Base-by-base conservation (phyloP, 2,888 invertebrate genomes). In the Colletes collaris region DNA sequence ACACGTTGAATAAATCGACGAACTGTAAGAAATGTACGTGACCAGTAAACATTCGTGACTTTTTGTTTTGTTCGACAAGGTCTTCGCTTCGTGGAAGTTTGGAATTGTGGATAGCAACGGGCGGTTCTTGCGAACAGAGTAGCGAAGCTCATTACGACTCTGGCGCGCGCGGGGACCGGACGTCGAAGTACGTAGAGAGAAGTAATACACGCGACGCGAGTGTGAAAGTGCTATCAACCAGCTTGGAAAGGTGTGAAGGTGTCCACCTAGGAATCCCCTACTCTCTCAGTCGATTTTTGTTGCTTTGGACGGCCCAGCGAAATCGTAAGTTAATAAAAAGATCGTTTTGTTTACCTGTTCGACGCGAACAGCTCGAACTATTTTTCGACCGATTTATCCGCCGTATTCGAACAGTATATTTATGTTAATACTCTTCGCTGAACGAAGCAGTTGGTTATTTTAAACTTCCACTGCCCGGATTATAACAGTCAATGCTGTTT, bases 81-180 rank as follows among this genome's bases (percentile, higher is more conserved):
- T 58, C 10, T 6, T 52, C n/a, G 46, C 3, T 52, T 44, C 53
- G 19, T 4, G 35, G 53, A 55, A 56, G 56, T n/a, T 27, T 16
- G 35, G 13, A 68, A 56, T 40, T 40, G n/a, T 35, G 49, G 49
- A 8, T 46, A 27, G 13, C 6, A 4, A 6, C 6, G 4, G 13
- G 10, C 3, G 44, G 10, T 44, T 53, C 16, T 13, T 27, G 40
- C 0, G n/a, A 55, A 11, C n/a, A 6, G 10, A 7, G n/a, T 35
- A 13, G 19, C 63, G 49, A 44, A 27, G 58, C 50, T 72, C 58
- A 65, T 59, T 72, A 65, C 58, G 50, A 50, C 50, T n/a, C 11
- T 44, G 50, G 19, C 56, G 19, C 64, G 49, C 64, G 58, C 10
- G 50, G 50, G 56, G 16, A 37, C 19, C 56, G 27, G 40, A 19